Evolutionary conservation across 2,888 invertebrate genomes (phyloP), one percentile per base, ranked within the genome.

Genomic region (Megaustenia siamemsis): DNA sequence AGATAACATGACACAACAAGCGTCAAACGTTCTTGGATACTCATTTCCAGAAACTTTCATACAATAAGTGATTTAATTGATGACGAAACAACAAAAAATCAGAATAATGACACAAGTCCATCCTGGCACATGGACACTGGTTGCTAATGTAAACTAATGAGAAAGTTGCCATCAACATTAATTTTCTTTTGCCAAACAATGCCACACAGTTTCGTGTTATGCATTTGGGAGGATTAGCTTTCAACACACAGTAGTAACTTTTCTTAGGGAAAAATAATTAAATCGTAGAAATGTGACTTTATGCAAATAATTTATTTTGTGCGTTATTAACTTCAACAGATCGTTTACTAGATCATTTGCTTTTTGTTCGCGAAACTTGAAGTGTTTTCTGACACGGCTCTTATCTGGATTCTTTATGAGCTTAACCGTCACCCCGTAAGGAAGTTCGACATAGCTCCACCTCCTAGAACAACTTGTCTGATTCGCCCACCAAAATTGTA

Each of bases 131-230:
- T 35, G 53, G 24, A 35, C 38, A 53, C 60, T 53, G 53, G 18
- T 45, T 38, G 66, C 66, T 82, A 82, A 82, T 82, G 82, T 49
- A 75, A 73, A 66, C 73, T 75, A 82, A 82, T 82, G 82, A 66
- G 75, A 75, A 63, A 63, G 82, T 82, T 82, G 75, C 45, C 75
- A 75, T 63, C 60, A 81, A 82, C 75, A 75, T 35, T 63, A n/a
- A 53, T n/a, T 71, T 73, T 73, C 63, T 75, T 21, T 35, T 28
- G 32, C 45, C 63, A 75, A 75, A 82, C 82, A 82, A 40, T 49
- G 63, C 63, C 69, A 75, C 21, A 40, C n/a, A 28, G 24, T 60
- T 73, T 43, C n/a, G 24, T 43, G 21, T 24, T 24, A 21, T 38
- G 56, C 18, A 73, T 63, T 6, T 43, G 45, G 38, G 43, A 63